Evolutionary conservation across 1,140 invertebrate species (phyloP).

Genomic region (Propsilocerus akamusi): DNA sequence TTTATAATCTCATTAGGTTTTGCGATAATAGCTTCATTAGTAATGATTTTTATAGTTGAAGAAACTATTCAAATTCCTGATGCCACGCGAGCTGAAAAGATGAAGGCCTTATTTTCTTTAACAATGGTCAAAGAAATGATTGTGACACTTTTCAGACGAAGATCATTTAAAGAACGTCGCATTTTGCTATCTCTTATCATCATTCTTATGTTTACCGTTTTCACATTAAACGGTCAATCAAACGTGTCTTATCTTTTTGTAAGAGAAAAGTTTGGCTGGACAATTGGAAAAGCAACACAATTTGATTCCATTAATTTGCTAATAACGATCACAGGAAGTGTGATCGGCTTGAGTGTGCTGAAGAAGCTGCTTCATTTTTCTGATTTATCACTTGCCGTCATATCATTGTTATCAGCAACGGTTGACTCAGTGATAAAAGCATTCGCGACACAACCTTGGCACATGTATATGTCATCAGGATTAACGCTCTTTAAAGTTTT

Average conservation of each 20-base stretch:
- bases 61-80: neutral
- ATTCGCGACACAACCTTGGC: slow-evolving; percentile 35
- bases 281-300: slow-evolving; percentile 34
- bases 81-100: slow-evolving; percentile 9
- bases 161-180: slow-evolving; percentile 33
- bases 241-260: slow-evolving; percentile 39
- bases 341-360: slow-evolving; percentile 29
- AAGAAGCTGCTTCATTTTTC: slow-evolving; percentile 19
- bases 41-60: neutral
- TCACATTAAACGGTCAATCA: slow-evolving; percentile 28
- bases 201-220: slow-evolving; percentile 31
- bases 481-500: slow-evolving; percentile 33
- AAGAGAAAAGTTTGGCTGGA: slow-evolving; percentile 46
- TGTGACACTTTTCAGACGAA: slow-evolving; percentile 33
- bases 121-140: slow-evolving; percentile 36
- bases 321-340: slow-evolving; percentile 28
- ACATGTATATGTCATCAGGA: slow-evolving; percentile 39
- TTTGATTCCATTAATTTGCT: slow-evolving; percentile 28
- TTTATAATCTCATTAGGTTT: slow-evolving; percentile 19
- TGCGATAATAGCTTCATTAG: neutral
- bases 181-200: slow-evolving; percentile 38
- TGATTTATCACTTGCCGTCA: slow-evolving; percentile 24
- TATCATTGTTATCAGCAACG: slow-evolving; percentile 24
- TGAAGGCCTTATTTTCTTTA: slow-evolving; percentile 31
- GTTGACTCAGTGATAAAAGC: slow-evolving; percentile 27